Conservation (phyloP, 2,888 invertebrate genomes). For the Leucophora obtusa region DNA sequence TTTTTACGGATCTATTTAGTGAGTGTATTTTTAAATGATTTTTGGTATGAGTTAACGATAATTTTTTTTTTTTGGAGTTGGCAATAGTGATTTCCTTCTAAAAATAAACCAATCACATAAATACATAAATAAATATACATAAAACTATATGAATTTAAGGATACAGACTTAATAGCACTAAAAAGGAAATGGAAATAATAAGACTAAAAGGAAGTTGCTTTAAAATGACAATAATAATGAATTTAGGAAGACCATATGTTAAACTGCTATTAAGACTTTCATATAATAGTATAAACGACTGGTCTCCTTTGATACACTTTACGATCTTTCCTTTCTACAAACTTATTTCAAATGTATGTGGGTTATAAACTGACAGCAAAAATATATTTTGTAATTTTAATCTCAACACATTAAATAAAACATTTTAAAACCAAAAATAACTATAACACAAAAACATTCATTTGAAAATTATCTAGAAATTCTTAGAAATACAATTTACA, state of each 20-base stretch:
- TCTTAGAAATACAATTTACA: constrained; percentile 3
- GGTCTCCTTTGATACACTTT: neutral
- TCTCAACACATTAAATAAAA: constrained; percentile 1
- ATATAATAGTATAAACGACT: neutral
- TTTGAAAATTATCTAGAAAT: neutral
- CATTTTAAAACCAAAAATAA: constrained; percentile 3
- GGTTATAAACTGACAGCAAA: neutral
- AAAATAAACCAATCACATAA: neutral
- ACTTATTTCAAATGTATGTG: neutral
- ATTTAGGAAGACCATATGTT: neutral
- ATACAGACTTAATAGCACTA: neutral
- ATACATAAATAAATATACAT: neutral
- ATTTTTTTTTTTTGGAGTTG: too few relatives aligned
- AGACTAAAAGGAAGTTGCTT: neutral
- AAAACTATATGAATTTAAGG: neutral
- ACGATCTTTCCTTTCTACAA: neutral
- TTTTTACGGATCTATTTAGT: too few relatives aligned
- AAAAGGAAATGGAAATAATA: constrained; percentile 23
- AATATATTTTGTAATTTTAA: constrained; percentile 7
- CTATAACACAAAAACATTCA: neutral
- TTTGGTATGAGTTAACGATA: too few relatives aligned
- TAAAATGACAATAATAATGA: neutral
- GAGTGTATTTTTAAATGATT: too few relatives aligned
- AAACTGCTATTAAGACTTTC: neutral
- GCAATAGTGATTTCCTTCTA: neutral